A percentile compares a stretch with the other conserved stretches of the same genome.
phyloP scores from a whole-genome alignment of 2,797 vertebrate species.

The Coregonus sp. region DNA sequence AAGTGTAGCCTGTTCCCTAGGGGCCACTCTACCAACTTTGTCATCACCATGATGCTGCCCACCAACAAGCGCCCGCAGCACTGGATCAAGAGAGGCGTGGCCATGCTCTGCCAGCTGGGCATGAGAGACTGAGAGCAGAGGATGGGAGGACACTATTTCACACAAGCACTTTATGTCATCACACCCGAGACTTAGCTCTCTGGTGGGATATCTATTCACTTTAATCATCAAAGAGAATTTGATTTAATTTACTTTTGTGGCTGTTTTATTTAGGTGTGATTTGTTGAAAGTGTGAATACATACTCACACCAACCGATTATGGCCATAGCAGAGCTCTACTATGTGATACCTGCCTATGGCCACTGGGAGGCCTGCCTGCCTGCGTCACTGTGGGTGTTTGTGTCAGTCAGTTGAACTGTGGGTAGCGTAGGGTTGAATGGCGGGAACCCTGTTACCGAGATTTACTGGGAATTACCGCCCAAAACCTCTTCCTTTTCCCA shows the following conservation, averaged over 20 bases:
- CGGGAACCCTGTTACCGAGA: too few species aligned
- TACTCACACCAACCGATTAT: not conserved
- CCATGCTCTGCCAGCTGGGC: slow-evolving; percentile 90
- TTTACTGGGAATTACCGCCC: too few species aligned
- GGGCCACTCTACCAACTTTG: slow-evolving; percentile 95
- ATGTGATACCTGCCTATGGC: not conserved
- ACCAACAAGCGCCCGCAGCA: slow-evolving; percentile 79
- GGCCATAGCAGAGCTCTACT: too few species aligned
- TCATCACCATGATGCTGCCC: slow-evolving; percentile 84
- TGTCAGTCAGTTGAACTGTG: slow-evolving; percentile 21
- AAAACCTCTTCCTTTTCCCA: too few species aligned
- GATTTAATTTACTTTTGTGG: not conserved
- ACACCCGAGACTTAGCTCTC: not conserved
- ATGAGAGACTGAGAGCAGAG: slow-evolving; percentile 73
- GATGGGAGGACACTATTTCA: slow-evolving; percentile 7
- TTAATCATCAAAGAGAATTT: slow-evolving; percentile 2
- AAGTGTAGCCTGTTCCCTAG: slow-evolving; percentile 93
- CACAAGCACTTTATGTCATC: slow-evolving; percentile 9
- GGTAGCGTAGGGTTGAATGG: slow-evolving; percentile 15
- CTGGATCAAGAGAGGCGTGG: slow-evolving; percentile 95
- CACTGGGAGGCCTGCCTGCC: not conserved
- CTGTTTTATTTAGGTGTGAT: not conserved
- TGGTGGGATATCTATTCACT: slow-evolving; percentile 4
- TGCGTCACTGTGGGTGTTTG: not conserved
- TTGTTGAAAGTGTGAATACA: not conserved